Evolutionary conservation across 2,888 invertebrate species (phyloP), one percentile per base, ranked within the genome.

Genomic region (Xestoiulus laeticollis): DNA sequence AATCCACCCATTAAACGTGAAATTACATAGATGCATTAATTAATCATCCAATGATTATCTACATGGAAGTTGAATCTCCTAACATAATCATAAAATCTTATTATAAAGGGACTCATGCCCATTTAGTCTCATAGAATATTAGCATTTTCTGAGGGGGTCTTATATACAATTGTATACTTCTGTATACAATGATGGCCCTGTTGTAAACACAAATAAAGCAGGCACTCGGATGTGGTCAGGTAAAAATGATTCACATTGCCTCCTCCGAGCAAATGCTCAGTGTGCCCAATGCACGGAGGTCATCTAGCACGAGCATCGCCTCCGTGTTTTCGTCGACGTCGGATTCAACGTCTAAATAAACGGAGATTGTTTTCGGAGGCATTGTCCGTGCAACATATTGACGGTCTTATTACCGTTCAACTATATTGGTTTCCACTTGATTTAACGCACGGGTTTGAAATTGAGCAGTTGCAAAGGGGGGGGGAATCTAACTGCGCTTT

Each of bases 351-450:
- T 48, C 48, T 48, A 48, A 48, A 48, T 48, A 48, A 48, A 48
- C 48, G 48, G 48, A 48, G 48, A 48, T 3, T 48, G 48, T 48
- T 48, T 48, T 48, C 48, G 48, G 16, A 48, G 48, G 48, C 53
- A 43, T 32, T 86, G 48, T 86, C 53, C 86, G 26, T 86, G 43
- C 26, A 86, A 48, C 86, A 86, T 48, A 86, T 86, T 86, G 86
- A 86, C 86, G 53, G 22, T 43, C 22, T 86, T 43, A 48, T 86
- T 86, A 86, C 38, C 86, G 22, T 86, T 86, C 32, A 30, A 86
- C 86, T 86, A 86, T 48, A 86, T 86, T 48, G 86, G 53, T 86
- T 86, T 48, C 53, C 86, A 86, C 86, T 86, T 86, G 86, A 86
- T 43, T 86, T 86, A 43, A 22, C 86, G 48, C 26, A 53, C 38